Conservation (phyloP, 2,113 vertebrate species). For the Corynorhinus townsendii region DNA sequence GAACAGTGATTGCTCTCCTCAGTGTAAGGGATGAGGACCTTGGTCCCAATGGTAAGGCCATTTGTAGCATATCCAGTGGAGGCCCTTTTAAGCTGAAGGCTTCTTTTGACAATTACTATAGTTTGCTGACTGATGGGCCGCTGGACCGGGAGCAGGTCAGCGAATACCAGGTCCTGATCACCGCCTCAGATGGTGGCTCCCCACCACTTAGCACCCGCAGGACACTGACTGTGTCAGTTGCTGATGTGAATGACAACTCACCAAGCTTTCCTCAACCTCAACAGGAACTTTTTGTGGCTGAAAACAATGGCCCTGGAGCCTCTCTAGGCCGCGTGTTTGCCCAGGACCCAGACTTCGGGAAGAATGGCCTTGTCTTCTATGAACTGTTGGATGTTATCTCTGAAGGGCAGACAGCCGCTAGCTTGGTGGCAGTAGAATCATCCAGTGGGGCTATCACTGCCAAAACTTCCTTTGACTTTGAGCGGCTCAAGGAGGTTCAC, state of each 20-base stretch:
- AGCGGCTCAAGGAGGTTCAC: conserved; percentile 81
- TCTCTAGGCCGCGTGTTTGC: conserved; percentile 82
- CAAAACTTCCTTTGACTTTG: conserved; percentile 87
- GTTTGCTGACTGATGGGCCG: conserved; percentile 80
- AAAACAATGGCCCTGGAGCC: conserved; percentile 84
- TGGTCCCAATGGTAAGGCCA: conserved; percentile 83
- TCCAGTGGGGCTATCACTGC: conserved; percentile 83
- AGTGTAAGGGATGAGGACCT: conserved; percentile 85
- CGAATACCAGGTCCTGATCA: conserved; percentile 83
- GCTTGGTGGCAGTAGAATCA: conserved; percentile 82
- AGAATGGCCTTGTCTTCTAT: conserved; percentile 86
- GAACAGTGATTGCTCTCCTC: conserved; percentile 85
- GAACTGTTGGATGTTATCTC: conserved; percentile 73
- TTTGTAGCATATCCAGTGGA: conserved; percentile 73
- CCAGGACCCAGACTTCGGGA: conserved; percentile 80
- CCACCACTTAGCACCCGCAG: conserved; percentile 81
- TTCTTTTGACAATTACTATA: conserved; percentile 88
- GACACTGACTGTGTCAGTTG: conserved; percentile 77
- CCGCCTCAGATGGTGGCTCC: conserved; percentile 83
- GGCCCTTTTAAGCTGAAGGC: conserved; percentile 85
- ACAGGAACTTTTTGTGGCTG: conserved; percentile 81
- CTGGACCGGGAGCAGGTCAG: conserved; percentile 84
- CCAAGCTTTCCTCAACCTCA: conserved; percentile 80
- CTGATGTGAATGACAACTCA: conserved; percentile 90
- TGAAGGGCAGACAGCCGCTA: conserved; percentile 75